Base-by-base conservation (phyloP, 2,888 invertebrate genomes). In the Lordiphosa andalusiaca region DNA sequence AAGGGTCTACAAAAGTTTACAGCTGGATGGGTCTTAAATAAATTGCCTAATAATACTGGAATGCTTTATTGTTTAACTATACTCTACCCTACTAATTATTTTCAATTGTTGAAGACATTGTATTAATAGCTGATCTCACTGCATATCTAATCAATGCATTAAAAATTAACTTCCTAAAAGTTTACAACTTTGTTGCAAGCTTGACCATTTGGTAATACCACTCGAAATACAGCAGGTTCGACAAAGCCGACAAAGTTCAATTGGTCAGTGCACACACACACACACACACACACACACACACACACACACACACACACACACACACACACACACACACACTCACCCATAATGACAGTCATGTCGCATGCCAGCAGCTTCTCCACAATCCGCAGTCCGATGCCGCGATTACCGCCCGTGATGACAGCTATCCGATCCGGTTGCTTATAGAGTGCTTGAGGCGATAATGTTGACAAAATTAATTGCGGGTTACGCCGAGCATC, bases 341-440 rank as follows among this genome's bases (percentile, higher is more conserved):
- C 90, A 94, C 94, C 94, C 78, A 94, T 91, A 61, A 94, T 90
- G 44, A 96, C 95, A 72, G 92, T 92, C 92, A 95, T 93, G 82
- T 95, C 94, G 78, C 94, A 94, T 85, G 93, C 91, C 48, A 96
- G 89, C 51, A 96, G 90, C 89, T 94, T 94, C 87, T 93, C 93
- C 23, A 95, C 93, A 16, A 96, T 93, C 90, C 93, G 93, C 19
- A 92, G 89, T 7, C 96, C 97, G 76, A 97, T 96, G 37, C 97
- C 97, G 72, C 95, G 91, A 55, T 95, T 94, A 2, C 96, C 97
- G 42, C 97, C 97, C 7, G 97, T 97, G 62, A 97, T 92, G 51
- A 97, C 92, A 60, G 95, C 96, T 55, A 95, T 90, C 90, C 93
- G 92, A 52, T 92, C 93, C 37, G 91, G 91, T 84, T 93, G 92